Base-by-base conservation (phyloP, 2,113 vertebrate genomes). In the Petromus typicus region DNA sequence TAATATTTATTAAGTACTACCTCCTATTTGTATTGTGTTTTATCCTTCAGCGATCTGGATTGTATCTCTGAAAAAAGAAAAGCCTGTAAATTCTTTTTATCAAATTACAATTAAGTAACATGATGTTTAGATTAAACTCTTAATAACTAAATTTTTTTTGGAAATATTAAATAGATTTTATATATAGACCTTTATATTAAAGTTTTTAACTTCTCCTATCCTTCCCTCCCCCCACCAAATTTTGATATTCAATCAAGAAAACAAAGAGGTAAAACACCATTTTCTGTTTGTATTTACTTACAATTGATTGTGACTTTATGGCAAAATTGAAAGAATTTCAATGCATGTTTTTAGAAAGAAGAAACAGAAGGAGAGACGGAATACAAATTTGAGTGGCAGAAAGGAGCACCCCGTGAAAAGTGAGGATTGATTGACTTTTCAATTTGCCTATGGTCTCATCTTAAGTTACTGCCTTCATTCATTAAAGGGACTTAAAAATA, bases 361-460 rank as follows among this genome's bases (percentile, higher is more conserved):
- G 99, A 99, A 95, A 99, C 99, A 98, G 99, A 99, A 75, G 99
- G 99, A 95, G 99, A 99, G 89, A 99, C 99, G 0, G 99, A 99
- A 57, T 99, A 99, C 97, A 99, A 99, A 98, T 99, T 99, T 98
- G 99, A 99, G 98, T 99, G 99, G 99, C 99, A 99, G 97, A 99
- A 99, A 97, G 98, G 97, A 25, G 99, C 99, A 78, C 99, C 99
- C 90, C 98, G 99, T 98, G 99, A 99, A 98, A 99, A 99, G 99
- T 99, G 99, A 98, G 98, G 96, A 67, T 18, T 76, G 40, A 67
- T 84, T 51, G 54, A 7, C 45, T 94, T 95, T 63, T 48, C 90
- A 66, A 11, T 87, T 94, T 66, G 80, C 73, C 66, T 90, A 27
- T 27, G n/a, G 17, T 66, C 0, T 8, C 10, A 30, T 76, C 37